A percentile compares a stretch with the other conserved stretches of the same genome.
Evolutionary conservation across 2,113 vertebrate species (phyloP).

Genomic region (Xenus cinereus): DNA sequence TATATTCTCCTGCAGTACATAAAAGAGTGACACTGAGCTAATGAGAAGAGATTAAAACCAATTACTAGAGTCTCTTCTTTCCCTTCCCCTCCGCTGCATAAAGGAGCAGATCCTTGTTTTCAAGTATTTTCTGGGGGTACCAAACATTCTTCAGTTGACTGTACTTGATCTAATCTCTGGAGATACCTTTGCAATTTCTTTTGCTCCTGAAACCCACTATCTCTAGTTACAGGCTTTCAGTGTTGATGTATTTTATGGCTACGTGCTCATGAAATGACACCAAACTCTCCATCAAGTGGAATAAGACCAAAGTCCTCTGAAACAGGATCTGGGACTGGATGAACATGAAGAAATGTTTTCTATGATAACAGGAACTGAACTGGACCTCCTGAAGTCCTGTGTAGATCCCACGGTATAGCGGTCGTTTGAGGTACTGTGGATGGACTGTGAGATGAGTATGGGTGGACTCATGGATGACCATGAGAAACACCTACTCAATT

Average conservation of each 20-base stretch:
- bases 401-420: neutral
- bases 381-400: neutral
- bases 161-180: neutral
- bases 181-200: neutral
- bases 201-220: neutral
- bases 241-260: neutral
- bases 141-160: neutral
- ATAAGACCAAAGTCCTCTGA: neutral
- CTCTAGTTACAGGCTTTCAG: neutral
- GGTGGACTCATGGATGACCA: neutral
- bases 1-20: neutral
- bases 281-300: neutral
- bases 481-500: neutral
- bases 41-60: neutral
- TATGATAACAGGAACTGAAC: neutral
- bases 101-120: neutral
- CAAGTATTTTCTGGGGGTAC: neutral
- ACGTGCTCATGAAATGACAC: neutral
- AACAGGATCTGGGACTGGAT: neutral
- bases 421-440: neutral
- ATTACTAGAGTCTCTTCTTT: neutral
- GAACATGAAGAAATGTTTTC: neutral
- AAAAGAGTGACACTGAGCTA: neutral
- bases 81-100: neutral
- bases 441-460: neutral